Evolutionary conservation across 2,888 invertebrate species (phyloP), one percentile per base, ranked within the genome.

Genomic region (Rhagonycha fulva): DNA sequence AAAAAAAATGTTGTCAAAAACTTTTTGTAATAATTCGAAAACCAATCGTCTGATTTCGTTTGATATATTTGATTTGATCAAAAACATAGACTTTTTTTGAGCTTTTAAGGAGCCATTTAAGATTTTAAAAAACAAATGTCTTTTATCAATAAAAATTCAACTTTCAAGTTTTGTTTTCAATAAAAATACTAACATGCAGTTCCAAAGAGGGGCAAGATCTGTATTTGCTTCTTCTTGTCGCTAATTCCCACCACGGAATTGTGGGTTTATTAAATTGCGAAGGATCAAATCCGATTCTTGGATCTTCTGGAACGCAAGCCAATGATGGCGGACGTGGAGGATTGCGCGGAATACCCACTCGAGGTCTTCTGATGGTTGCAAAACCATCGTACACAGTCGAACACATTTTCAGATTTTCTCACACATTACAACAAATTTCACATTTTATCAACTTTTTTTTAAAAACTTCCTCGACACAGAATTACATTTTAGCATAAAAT

Each of bases 211-310:
- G 95, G 86, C 96, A 96, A 83, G 95, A 95, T 83, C 94, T 92
- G 81, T 96, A 94, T 80, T 95, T 92, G 83, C 93, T 93, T 69
- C 90, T 89, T 81, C 94, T 93, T 82, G 93, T 92, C 62, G 96
- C 96, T 82, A 96, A 87, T 88, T 96, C 96, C 93, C 95, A 96
- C 96, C 96, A 96, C 0, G 96, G 96, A 78, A 96, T 91, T 75
- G 92, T 91, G 30, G 94, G 94, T 83, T 93, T 93, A 14, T 75
- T 89, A 47, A 93, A 88, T 69, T 93, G 87, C 61, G 92, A 92
- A 3, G 93, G 92, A 87, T 92, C 92, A 81, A 91, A 92, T 47
- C 92, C 93, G 76, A 93, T 90, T 87, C 93, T 91, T n/a, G 92
- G 91, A 85, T 94, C 92, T 75, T 88, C 91, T 84, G 82, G 89